Conservation (phyloP, 2,113 vertebrate species). For the Gasterosteus aculeatus region DNA sequence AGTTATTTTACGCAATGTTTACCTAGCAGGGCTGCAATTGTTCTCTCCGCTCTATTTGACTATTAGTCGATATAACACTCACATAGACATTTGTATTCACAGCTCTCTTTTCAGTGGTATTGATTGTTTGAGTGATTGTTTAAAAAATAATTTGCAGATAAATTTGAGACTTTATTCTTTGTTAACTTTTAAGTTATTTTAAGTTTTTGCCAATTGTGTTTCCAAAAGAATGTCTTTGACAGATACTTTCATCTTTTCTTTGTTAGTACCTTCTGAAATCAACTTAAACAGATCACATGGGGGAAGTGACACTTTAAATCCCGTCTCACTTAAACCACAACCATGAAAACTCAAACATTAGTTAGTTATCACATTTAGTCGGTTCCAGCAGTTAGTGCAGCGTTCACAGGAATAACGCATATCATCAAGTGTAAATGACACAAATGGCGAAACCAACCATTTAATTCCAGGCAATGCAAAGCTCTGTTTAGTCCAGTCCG, state of each 20-base stretch:
- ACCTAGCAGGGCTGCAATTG: slow-evolving; percentile 53
- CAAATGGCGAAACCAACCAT: slow-evolving; percentile 20
- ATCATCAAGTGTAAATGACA: slow-evolving; percentile 36
- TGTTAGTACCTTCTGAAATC: slow-evolving; percentile 11
- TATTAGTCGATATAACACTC: slow-evolving; percentile 60
- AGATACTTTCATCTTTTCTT: slow-evolving; percentile 19
- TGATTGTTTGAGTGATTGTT: slow-evolving; percentile 33
- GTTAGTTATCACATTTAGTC: slow-evolving; percentile 24
- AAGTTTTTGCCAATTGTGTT: neutral
- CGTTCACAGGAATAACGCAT: slow-evolving; percentile 27
- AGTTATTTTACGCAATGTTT: slow-evolving; percentile 57
- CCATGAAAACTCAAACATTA: slow-evolving; percentile 21
- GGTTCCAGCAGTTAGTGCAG: slow-evolving; percentile 8
- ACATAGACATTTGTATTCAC: slow-evolving; percentile 48
- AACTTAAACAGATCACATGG: slow-evolving; percentile 5
- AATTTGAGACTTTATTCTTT: slow-evolving; percentile 13
- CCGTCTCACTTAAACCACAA: slow-evolving; percentile 15
- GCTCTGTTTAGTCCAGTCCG: slow-evolving; percentile 40
- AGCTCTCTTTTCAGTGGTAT: neutral
- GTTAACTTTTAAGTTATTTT: slow-evolving; percentile 15
- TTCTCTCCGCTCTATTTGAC: slow-evolving; percentile 58
- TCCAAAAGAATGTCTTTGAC: slow-evolving; percentile 26
- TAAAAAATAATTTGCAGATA: slow-evolving; percentile 26
- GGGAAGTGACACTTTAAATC: neutral
- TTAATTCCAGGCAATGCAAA: slow-evolving; percentile 29